These are phyloP conservation scores for Zaprionus inermis DNA, from an alignment of 1,140 invertebrate species.

Conservation along the genomic window DNA sequence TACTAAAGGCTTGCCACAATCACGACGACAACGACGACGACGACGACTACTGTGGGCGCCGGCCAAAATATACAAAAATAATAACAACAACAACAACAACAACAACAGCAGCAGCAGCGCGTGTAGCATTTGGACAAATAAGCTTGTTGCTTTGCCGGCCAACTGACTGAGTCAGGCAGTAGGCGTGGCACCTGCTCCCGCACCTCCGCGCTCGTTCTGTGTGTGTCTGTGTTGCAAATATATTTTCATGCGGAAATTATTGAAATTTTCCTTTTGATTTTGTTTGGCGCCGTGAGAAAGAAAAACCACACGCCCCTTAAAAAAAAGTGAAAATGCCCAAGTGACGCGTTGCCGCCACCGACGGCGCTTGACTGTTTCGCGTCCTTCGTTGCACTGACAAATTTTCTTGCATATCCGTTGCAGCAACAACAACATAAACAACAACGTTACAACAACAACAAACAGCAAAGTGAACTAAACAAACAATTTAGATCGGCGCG, in stretches of 20 bases:
- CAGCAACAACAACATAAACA: slow-evolving; percentile 29
- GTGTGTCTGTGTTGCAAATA: slow-evolving; percentile 56
- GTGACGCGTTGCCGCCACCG: slow-evolving; percentile 46
- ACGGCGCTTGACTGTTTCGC: slow-evolving; percentile 33
- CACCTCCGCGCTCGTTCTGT: too few relatives aligned
- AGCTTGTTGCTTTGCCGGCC: slow-evolving; percentile 59
- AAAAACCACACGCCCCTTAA: too few relatives aligned
- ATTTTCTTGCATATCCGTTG: slow-evolving; percentile 77
- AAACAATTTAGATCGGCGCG: slow-evolving; percentile 61
- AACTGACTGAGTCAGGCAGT: slow-evolving; percentile 15
- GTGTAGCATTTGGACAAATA: slow-evolving; percentile 57
- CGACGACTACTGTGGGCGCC: slow-evolving; percentile 9
- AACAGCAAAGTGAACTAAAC: slow-evolving; percentile 35
- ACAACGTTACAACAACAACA: slow-evolving; percentile 21
- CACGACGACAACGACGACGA: slow-evolving; percentile 15
- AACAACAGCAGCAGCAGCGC: slow-evolving; percentile 8
- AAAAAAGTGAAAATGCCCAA: slow-evolving; percentile 44
- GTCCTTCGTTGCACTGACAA: slow-evolving; percentile 66
- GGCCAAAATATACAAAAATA: slow-evolving; percentile 37
- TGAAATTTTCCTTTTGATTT: slow-evolving; percentile 80
- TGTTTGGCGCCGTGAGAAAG: slow-evolving; percentile 45
- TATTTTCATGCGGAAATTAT: slow-evolving; percentile 80
- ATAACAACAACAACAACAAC: slow-evolving; percentile 28
- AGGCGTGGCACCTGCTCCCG: slow-evolving; percentile 55
- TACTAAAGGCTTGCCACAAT: slow-evolving; percentile 44